Evolutionary conservation across 2,888 invertebrate species (phyloP), one percentile per base, ranked within the genome.

Genomic region (Falcaria lacertinaria): DNA sequence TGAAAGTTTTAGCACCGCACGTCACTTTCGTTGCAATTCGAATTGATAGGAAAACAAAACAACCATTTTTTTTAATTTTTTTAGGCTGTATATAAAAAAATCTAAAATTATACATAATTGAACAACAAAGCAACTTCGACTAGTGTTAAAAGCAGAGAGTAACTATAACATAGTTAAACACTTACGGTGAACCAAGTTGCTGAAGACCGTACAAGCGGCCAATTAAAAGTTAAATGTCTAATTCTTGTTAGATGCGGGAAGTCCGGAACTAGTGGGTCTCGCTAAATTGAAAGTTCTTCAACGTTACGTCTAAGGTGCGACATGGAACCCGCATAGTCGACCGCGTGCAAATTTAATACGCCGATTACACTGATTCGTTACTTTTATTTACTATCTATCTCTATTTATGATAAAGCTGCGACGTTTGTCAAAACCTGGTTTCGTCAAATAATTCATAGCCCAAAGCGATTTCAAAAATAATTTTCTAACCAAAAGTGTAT

Each of bases 191-290:
- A 60, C 77, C 68, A 79, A 80, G 80, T 86, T 84, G 64, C 76
- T 72, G 81, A 86, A 83, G 77, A 84, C 79, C 80, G 76, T 79
- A 88, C 88, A 87, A 86, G 85, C 83, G 70, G 67, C 87, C 88
- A 88, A 88, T 88, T 88, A 88, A 88, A 88, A 88, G 87, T 88
- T 88, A 85, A 88, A 88, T 88, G 88, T 82, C 84, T 86, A 83
- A 87, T 86, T 86, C 88, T 88, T 88, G 88, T 88, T 80, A 80
- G 76, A 79, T 70, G 74, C 72, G 72, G 81, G 73, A 84, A 85
- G 80, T 82, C 79, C 74, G 71, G 70, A 80, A 80, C 84, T 81
- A 84, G 70, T 71, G 56, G 61, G 61, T 60, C 57, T 58, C 66
- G 66, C 63, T 71, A 73, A 70, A 80, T 75, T 69, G 66, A 75